Conservation (phyloP, 2,113 vertebrate species). For the Propithecus coquereli region DNA sequence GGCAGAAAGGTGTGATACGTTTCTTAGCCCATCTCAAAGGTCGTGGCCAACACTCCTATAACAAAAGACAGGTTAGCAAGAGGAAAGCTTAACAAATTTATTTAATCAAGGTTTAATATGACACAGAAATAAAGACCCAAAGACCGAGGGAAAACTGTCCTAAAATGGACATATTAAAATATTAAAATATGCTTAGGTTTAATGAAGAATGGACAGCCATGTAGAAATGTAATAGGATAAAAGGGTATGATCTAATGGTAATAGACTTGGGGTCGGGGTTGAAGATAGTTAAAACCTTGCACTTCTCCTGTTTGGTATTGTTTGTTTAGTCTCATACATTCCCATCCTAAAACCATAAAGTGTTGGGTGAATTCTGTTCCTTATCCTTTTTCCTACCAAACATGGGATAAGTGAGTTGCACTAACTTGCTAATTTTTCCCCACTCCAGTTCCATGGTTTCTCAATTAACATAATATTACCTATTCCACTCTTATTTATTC, state of each 20-base stretch:
- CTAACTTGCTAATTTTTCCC: neutral
- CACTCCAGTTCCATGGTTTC: neutral
- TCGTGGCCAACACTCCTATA: neutral
- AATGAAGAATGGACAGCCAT: neutral
- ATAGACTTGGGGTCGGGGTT: neutral
- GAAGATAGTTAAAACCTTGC: neutral
- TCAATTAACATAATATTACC: neutral
- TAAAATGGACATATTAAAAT: no score
- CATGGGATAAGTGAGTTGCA: neutral
- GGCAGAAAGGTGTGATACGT: neutral
- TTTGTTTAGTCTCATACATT: neutral
- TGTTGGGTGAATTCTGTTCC: neutral
- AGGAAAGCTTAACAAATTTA: neutral
- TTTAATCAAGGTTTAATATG: neutral
- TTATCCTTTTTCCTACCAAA: neutral
- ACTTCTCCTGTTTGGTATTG: neutral
- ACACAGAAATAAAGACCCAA: neutral
- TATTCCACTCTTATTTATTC: neutral
- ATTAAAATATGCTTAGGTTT: neutral
- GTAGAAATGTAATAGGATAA: neutral
- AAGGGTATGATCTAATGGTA: neutral
- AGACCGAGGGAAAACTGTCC: neutral
- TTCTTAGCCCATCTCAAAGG: neutral
- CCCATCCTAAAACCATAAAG: neutral
- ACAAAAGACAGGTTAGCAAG: neutral